Base-by-base conservation (phyloP, 2,888 invertebrate species). In the Diabrotica balteata region DNA sequence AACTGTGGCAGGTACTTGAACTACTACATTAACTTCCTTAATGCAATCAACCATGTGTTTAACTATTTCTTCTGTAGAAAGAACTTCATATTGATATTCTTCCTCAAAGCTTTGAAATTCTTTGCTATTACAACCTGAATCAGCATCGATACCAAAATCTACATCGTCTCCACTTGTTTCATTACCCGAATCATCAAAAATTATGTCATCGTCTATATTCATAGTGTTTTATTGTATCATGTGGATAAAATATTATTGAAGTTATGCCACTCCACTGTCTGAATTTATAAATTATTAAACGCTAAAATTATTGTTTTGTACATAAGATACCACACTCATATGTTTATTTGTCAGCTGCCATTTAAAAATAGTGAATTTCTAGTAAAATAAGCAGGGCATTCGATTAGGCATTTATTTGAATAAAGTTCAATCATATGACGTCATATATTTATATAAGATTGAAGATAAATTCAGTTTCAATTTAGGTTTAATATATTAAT, bases 11-110 rank as follows among this genome's bases (percentile, higher is more conserved):
- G 94, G 93, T 82, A 95, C 91, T 92, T 97, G 94, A 78, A 98
- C 93, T 77, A 98, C 96, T 75, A 90, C 92, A 85, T 97, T 98
- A 78, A 98, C 98, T 85, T 98, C 98, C 86, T 93, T 93, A 81
- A 98, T 98, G 83, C 93, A 95, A 84, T 97, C 96, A 68, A 94
- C 93, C 97, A 99, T 98, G 86, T 97, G 95, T 84, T 95, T 93
- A 72, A 98, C 97, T 83, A 99, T 96, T 87, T 96, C 94, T 82
- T 98, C 97, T 60, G 97, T 96, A 71, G 97, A 94, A 77, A 98
- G 87, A 78, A 98, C 97, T 86, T 97, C 95, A 84, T 93, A 97
- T 66, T 93, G 94, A 86, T 96, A 97, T 78, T 97, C 97, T 79
- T 98, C 97, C 73, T 91, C 89, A 79, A 93, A 93, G 76, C 89